phyloP scores from a whole-genome alignment of 2,888 invertebrate genomes.

The Cryptocephalus moraei region DNA sequence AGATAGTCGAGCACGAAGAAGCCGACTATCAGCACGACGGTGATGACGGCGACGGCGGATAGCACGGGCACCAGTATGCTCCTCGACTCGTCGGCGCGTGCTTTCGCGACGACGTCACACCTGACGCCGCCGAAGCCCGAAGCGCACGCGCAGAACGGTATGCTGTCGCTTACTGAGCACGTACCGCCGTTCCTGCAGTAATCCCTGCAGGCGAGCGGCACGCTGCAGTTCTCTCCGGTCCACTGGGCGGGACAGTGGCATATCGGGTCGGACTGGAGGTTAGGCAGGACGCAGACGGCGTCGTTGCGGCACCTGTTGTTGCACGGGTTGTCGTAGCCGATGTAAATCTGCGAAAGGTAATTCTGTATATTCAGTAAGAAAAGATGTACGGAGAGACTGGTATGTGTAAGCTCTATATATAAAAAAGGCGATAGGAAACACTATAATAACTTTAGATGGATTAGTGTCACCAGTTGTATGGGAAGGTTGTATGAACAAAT shows the following conservation, averaged over 20 bases:
- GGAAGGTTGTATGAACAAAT: too few species aligned
- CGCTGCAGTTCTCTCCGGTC: constrained; percentile 47
- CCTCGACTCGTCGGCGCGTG: constrained; percentile 9
- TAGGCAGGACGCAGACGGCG: constrained; percentile 48
- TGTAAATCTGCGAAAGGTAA: constrained; percentile 33
- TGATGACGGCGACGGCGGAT: constrained; percentile 22
- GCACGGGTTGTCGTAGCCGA: constrained; percentile 52
- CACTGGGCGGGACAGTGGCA: constrained; percentile 50
- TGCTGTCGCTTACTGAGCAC: constrained; percentile 36
- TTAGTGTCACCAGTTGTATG: too few species aligned
- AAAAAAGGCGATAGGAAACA: too few species aligned
- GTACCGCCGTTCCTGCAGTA: constrained; percentile 46
- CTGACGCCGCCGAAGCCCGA: constrained; percentile 35
- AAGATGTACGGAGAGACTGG: too few species aligned
- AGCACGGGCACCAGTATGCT: constrained; percentile 21
- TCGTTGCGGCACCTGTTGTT: constrained; percentile 45
- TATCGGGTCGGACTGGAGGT: constrained; percentile 38
- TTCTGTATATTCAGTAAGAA: too few species aligned
- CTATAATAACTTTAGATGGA: too few species aligned
- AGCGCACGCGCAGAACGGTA: constrained; percentile 38
- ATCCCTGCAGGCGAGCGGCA: constrained; percentile 37
- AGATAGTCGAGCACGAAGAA: constrained; percentile 27
- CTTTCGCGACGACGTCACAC: background rate
- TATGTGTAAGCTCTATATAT: too few species aligned
- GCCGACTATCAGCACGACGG: constrained; percentile 23